Evolutionary conservation across 2,888 invertebrate species (phyloP).

Genomic region (Megastigmus dorsalis): DNA sequence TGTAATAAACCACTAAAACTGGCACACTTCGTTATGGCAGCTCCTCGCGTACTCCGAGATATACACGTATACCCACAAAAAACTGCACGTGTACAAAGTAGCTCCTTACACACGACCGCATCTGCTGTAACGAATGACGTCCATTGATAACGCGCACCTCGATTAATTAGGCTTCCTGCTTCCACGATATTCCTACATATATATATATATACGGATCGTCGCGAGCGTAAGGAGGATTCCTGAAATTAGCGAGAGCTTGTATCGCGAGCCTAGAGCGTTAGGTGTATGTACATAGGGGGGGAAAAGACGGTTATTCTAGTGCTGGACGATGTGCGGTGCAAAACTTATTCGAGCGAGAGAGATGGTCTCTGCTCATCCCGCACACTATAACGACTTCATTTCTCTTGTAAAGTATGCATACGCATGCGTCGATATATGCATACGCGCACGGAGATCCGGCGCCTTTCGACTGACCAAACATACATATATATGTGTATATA

Average conservation of each 20-base stretch:
- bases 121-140: conserved; percentile 28
- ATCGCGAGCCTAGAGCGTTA: background rate
- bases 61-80: background rate
- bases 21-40: conserved; percentile 8
- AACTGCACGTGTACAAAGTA: conserved; percentile 2
- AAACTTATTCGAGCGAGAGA: background rate
- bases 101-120: background rate
- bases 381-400: conserved; percentile 48
- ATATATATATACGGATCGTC: too few relatives aligned
- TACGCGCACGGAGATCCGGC: too few relatives aligned
- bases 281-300: background rate
- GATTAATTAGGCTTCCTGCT: conserved; percentile 44
- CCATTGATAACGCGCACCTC: conserved; percentile 35
- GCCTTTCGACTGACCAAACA: too few relatives aligned
- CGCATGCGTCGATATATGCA: too few relatives aligned
- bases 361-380: background rate
- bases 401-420: conserved; percentile 43
- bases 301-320: too few relatives aligned
- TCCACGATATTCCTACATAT: too few relatives aligned
- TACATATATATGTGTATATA: too few relatives aligned
- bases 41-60: too few relatives aligned
- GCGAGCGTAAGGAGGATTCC: conserved; percentile 18
- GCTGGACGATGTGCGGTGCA: too few relatives aligned
- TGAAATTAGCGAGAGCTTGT: conserved; percentile 38
- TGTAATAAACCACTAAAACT: conserved; percentile 42